Base-by-base conservation (phyloP, 2,113 vertebrate genomes). In the Daubentonia madagascariensis region DNA sequence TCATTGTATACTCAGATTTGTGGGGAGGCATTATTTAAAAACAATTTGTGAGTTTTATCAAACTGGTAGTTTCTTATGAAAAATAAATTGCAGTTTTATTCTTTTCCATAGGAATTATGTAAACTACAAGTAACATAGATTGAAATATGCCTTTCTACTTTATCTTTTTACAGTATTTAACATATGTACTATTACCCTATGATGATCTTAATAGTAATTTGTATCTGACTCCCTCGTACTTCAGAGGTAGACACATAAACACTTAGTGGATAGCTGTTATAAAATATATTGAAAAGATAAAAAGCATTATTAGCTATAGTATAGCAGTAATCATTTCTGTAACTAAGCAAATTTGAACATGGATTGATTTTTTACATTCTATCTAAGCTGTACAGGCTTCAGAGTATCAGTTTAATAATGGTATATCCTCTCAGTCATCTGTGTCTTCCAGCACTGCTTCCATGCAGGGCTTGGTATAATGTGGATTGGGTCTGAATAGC, bases 41-140 rank as follows among this genome's bases (percentile, higher is more conserved):
- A 50, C 16, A 98, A 95, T 96, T 97, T 98, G 93, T 80, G 37
- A 95, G 97, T 98, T 98, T 98, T 98, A 97, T 98, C 97, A 97
- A 98, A 92, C 90, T 97, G 92, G 68, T 97, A 97, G 68, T 95
- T 98, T 98, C 95, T 94, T 98, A 98, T 91, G 88, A 98, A 98
- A 97, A 98, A 97, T 92, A 98, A 98, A 98, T 97, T 98, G 83
- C 96, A 8, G 2, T 91, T 11, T 40, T 72, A 76, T 97, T 98
- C 96, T 86, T 93, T 61, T 50, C 35, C n/a, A 22, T 37, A 35
- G 16, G 6, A 94, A 84, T 72, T 28, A 63, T 40, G 9, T 96
- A 70, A 89, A 63, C n/a, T 83, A 23, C 10, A 83, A 72, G 32
- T 91, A 92, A 68, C 13, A 50, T 48, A 61, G 48, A 61, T 50